Evolutionary conservation across 92 coral and sea anemone genomes (phyloP).

Genomic region (Heteractis magnifica): DNA sequence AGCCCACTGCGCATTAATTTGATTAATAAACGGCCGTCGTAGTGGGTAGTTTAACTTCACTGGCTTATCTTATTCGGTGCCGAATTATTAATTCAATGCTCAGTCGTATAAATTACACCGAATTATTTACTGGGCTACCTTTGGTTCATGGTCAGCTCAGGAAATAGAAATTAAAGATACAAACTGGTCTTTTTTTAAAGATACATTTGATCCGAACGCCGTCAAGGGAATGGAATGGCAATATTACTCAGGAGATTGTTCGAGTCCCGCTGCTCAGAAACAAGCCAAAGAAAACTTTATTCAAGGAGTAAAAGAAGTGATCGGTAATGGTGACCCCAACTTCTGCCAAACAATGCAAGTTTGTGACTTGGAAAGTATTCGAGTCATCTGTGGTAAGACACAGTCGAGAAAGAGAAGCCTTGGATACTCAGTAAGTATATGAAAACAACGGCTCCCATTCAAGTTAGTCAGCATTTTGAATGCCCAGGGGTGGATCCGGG

Average conservation of each 20-base stretch:
- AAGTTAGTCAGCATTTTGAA: not conserved
- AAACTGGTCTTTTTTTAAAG: conserved; percentile 3
- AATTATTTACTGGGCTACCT: too few species aligned
- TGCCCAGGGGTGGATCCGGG: not conserved
- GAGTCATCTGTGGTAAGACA: conserved; percentile 65
- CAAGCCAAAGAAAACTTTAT: conserved; percentile 76
- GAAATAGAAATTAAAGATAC: too few species aligned
- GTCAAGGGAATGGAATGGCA: conserved; percentile 95
- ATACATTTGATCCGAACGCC: conserved; percentile 58
- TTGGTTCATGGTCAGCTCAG: too few species aligned
- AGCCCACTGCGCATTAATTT: too few species aligned
- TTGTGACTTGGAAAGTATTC: conserved; percentile 71
- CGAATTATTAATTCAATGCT: too few species aligned
- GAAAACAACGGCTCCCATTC: not conserved
- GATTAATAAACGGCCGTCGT: too few species aligned
- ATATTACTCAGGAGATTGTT: conserved; percentile 84
- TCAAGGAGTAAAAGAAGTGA: conserved; percentile 42
- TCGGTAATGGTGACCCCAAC: conserved; percentile 54
- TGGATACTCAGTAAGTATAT: conserved; percentile 13
- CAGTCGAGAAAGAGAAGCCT: conserved; percentile 45
- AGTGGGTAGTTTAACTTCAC: too few species aligned
- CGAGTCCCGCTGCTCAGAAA: conserved; percentile 65
- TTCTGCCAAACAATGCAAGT: conserved; percentile 57
- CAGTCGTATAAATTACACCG: too few species aligned
- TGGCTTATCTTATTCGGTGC: too few species aligned